These are phyloP conservation scores for Scaptomyza polygonia DNA, from an alignment of 2,888 invertebrate genomes.

Conservation along the genomic window DNA sequence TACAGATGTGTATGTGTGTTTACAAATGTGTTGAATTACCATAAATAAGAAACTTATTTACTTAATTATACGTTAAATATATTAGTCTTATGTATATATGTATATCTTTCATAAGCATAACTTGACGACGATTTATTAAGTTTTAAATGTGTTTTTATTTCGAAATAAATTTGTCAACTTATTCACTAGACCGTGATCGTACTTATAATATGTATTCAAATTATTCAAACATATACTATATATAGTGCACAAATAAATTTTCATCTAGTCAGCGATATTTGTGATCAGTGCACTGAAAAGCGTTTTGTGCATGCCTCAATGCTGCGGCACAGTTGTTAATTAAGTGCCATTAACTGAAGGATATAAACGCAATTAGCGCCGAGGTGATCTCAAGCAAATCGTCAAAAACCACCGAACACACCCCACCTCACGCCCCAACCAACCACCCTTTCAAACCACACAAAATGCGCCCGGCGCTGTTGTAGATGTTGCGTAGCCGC, in stretches of 20 bases:
- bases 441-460: constrained; percentile 1
- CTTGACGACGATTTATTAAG: constrained; percentile 6
- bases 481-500: constrained; percentile 79
- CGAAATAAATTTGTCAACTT: constrained; percentile 16
- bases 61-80: constrained; percentile 23
- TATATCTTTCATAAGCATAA: background rate
- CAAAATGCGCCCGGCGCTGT: constrained; percentile 65
- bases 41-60: constrained; percentile 26
- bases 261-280: constrained; percentile 39
- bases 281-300: constrained; percentile 33
- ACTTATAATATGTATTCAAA: constrained; percentile 12
- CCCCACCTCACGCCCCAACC: no score
- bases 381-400: constrained; percentile 76
- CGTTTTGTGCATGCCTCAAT: constrained; percentile 60
- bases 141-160: background rate
- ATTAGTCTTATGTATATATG: background rate
- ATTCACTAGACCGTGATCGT: background rate
- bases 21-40: constrained; percentile 17
- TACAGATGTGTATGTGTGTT: background rate
- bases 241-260: constrained; percentile 33
- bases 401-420: constrained; percentile 33
- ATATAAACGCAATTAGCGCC: constrained; percentile 83
- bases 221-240: background rate
- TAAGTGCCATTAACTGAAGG: constrained; percentile 82
- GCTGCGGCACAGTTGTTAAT: constrained; percentile 76